Conservation (phyloP, 2,113 vertebrate genomes). For the Taxidea taxus region DNA sequence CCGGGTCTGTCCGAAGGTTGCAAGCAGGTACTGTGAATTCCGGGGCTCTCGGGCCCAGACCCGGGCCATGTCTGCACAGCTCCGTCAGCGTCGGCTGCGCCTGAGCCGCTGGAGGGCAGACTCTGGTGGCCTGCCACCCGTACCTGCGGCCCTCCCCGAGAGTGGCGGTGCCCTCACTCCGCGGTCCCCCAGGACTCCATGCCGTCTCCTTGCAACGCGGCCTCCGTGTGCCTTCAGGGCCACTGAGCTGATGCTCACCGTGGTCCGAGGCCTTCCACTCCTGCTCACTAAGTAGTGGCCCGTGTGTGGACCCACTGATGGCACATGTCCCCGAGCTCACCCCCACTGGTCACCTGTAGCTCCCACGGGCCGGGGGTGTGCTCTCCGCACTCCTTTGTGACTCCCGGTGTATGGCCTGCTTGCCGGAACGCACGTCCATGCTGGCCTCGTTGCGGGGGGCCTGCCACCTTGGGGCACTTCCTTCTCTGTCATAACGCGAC, state of each 20-base stretch:
- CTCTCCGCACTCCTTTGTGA: too few species aligned
- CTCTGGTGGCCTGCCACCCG: not conserved
- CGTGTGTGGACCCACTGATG: not conserved
- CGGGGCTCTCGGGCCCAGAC: not conserved
- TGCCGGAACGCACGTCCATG: not conserved
- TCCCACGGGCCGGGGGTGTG: not conserved
- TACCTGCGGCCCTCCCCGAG: not conserved
- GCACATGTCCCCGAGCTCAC: not conserved
- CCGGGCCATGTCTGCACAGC: not conserved
- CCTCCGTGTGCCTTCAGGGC: not conserved
- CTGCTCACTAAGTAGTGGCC: not conserved
- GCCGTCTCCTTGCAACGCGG: too few species aligned
- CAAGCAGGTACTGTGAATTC: not conserved
- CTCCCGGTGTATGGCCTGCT: accelerated
- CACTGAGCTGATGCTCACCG: not conserved
- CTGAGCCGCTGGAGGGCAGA: not conserved
- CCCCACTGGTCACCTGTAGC: not conserved
- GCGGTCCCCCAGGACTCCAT: not conserved
- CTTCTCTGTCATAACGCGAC: not conserved
- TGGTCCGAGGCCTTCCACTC: accelerated
- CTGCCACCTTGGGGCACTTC: not conserved
- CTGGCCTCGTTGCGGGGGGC: not conserved
- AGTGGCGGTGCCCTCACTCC: too few species aligned
- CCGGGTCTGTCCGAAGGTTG: accelerated
- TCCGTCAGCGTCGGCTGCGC: not conserved